Evolutionary conservation across 2,888 invertebrate species (phyloP), one percentile per base, ranked within the genome.

Genomic region (Clepsis dumicolana): DNA sequence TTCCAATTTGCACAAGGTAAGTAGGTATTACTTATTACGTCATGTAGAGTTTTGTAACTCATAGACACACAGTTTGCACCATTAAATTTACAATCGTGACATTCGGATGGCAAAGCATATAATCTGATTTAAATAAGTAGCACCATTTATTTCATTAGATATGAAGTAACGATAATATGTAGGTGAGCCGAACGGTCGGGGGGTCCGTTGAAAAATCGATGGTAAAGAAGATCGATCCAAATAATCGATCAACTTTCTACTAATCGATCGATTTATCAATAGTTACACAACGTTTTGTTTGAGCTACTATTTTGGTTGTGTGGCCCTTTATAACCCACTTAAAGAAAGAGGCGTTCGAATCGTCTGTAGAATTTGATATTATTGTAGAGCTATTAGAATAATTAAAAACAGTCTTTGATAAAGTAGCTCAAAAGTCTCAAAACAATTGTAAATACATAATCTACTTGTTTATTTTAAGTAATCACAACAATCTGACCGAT

Each of bases 261-360:
- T 63, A 68, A 68, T 59, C 63, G 68, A 68, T 59, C 64, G 29
- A 68, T 68, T 68, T 64, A 68, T 68, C 68, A 68, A 68, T 68
- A 27, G 35, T 62, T 67, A 67, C 56, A 24, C 56, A 62, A 67
- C 29, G 25, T 62, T 62, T 63, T 56, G 67, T 62, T 63, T 52
- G 38, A 38, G 64, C 56, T 64, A 64, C 63, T 61, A 56, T 59
- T 64, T 68, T 41, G 32, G 50, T 65, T 48, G 12, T 21, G 32
- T 27, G 29, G 53, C 32, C 29, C 21, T 8, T 56, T 54, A 52
- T 29, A 24, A 29, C 5, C 7, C 3, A 12, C 21, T 48, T 41
- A 27, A 7, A 53, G n/a, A 16, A 29, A 50, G 16, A 16, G 53
- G 18, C 4, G n/a, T n/a, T n/a, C n/a, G n/a, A n/a, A n/a, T n/a